Conservation (phyloP, 1,140 invertebrate species). For the Amyelois transitella region DNA sequence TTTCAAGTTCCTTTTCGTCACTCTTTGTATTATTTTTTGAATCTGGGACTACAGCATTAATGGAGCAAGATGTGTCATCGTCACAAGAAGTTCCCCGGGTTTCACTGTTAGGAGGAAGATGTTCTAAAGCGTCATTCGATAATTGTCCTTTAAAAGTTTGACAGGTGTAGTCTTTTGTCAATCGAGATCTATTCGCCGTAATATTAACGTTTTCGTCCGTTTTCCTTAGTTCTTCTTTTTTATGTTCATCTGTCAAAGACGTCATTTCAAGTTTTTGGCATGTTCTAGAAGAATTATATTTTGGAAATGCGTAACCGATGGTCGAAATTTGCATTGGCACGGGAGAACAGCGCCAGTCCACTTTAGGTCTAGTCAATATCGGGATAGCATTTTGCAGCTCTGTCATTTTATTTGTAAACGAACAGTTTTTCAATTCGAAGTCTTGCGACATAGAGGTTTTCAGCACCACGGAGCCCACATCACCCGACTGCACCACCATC, state of each 20-base stretch:
- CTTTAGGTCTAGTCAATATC: conserved; percentile 27
- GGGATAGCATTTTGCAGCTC: conserved; percentile 24
- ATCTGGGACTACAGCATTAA: not conserved
- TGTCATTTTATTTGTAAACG: conserved; percentile 1
- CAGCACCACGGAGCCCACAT: conserved; percentile 33
- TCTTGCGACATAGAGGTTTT: conserved; percentile 30
- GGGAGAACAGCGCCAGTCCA: conserved; percentile 27
- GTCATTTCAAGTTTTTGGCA: not conserved
- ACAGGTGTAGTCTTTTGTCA: not conserved
- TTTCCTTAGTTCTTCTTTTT: not conserved
- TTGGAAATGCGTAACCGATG: conserved; percentile 46
- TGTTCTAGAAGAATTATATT: not conserved
- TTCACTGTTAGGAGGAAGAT: not conserved
- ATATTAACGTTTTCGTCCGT: not conserved
- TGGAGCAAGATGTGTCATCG: not conserved
- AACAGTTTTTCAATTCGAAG: not conserved
- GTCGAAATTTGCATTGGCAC: conserved; percentile 47
- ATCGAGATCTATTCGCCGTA: not conserved
- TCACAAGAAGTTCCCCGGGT: not conserved
- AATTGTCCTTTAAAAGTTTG: not conserved
- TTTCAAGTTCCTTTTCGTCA: not conserved
- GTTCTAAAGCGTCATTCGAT: not conserved
- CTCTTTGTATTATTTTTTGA: not conserved
- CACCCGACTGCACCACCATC: conserved; percentile 45
- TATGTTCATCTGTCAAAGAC: not conserved